Evolutionary conservation across 2,797 vertebrate genomes (phyloP).

Genomic region (Enteromius paludinosus): DNA sequence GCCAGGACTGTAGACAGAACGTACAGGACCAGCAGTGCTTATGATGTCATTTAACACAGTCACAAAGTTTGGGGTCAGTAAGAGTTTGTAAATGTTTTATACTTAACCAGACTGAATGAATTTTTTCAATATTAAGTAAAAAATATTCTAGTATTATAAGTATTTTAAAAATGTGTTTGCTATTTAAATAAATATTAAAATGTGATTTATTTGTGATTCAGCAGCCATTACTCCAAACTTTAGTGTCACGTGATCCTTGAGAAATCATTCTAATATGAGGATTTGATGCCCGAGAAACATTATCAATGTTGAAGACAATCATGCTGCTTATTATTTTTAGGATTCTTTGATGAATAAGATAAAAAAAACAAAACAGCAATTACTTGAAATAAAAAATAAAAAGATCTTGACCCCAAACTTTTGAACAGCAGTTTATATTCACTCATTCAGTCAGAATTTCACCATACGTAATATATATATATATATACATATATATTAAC

Average conservation of each 20-base stretch:
- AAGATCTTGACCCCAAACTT: not conserved
- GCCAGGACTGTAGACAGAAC: slow-evolving; percentile 79
- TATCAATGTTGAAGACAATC: not conserved
- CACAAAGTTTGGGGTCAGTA: not conserved
- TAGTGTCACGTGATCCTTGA: not conserved
- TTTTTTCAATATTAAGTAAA: not conserved
- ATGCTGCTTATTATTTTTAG: not conserved
- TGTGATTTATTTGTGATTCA: not conserved
- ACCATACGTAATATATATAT: not conserved
- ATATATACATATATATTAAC: not conserved
- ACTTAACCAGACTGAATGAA: not conserved
- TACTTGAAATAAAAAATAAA: not conserved
- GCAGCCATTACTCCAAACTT: not conserved
- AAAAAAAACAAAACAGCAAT: not conserved
- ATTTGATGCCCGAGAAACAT: not conserved
- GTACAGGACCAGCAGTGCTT: not conserved
- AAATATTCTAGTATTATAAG: not conserved
- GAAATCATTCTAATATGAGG: not conserved
- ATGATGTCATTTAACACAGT: not conserved
- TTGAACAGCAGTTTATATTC: not conserved
- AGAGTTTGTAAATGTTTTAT: not conserved
- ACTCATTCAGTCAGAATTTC: not conserved
- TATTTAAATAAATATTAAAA: not conserved
- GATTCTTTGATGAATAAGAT: not conserved
- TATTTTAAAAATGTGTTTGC: not conserved